Base-by-base conservation (phyloP, 2,888 invertebrate species). In the Lycocerus yunnanus region DNA sequence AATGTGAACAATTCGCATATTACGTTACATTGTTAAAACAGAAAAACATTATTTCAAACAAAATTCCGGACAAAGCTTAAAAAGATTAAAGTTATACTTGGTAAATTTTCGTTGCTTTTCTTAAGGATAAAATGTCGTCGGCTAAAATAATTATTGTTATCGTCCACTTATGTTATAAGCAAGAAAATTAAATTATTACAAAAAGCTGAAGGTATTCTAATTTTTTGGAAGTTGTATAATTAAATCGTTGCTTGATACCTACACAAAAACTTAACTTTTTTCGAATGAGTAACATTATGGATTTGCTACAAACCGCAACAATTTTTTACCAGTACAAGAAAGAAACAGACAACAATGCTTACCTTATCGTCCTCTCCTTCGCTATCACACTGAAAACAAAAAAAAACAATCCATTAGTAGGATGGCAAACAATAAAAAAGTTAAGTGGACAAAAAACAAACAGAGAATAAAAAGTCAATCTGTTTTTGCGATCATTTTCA, bases 361-460 rank as follows among this genome's bases (percentile, higher is more conserved):
- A 94, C 95, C 95, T 95, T 95, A 90, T 94, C 95, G 89, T 95
- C 95, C 90, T 94, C 94, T 89, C 94, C 94, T 91, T 94, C 94
- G 91, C 94, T 95, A 95, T 95, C 95, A 95, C 95, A 95, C 95
- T 95, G 92, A 82, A 92, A 87, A 88, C 88, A 89, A 88, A 88
- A 88, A 86, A 83, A 84, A 84, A 83, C 81, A 83, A 81, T 81
- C 82, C 81, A 84, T 84, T 84, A 83, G 81, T 80, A 80, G 77
- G 81, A 80, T 71, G 77, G 81, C 76, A 72, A 73, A 73, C 74
- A 66, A 70, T 68, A 74, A 78, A 74, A 73, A 77, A 73, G 72
- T 73, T 69, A 77, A 73, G 72, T 76, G 75, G 75, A 78, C 75
- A 71, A 79, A 63, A 73, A 73, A 75, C 66, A 76, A 72, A 78